A percentile compares a stretch with the other conserved stretches of the same genome.
Conservation (phyloP, 2,888 invertebrate species). For the Drosophila conformis region DNA sequence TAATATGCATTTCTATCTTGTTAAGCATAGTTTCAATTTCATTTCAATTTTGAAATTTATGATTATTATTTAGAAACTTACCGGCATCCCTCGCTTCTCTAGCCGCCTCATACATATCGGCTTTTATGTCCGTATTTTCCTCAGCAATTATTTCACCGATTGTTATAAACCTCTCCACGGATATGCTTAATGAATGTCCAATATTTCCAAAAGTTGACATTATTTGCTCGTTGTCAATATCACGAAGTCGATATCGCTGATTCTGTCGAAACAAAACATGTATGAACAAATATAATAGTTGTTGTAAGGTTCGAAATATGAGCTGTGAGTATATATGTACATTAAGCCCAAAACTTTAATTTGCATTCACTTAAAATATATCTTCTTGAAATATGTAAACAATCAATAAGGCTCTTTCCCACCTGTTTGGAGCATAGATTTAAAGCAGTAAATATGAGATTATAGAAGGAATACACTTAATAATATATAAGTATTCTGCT, state of each 20-base stretch:
- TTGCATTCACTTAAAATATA: background rate
- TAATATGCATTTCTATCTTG: background rate
- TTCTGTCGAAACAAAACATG: conserved; percentile 45
- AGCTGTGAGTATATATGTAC: background rate
- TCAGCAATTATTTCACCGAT: conserved; percentile 99
- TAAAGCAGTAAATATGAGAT: background rate
- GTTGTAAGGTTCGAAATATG: background rate
- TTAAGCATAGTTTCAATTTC: background rate
- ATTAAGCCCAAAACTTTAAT: background rate
- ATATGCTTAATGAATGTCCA: conserved; percentile 97
- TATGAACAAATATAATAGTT: background rate
- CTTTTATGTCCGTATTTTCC: conserved; percentile 98
- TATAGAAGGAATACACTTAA: background rate
- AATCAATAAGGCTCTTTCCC: conserved; percentile 1
- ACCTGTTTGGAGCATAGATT: conserved; percentile 3
- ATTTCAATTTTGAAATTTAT: background rate
- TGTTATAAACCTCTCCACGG: conserved; percentile 98
- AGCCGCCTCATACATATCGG: conserved; percentile 99
- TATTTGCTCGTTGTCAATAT: conserved; percentile 74
- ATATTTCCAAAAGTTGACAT: conserved; percentile 87
- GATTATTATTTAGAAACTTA: conserved; percentile 83
- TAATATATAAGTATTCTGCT: background rate
- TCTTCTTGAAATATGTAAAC: conserved; percentile 1
- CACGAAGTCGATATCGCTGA: conserved; percentile 70
- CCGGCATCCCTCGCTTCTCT: conserved; percentile 98